Percentiles rank a stretch among this genome's conserved stretches.
Evolutionary conservation across 1,140 invertebrate genomes (phyloP).

Genomic region (Ladona fulva): DNA sequence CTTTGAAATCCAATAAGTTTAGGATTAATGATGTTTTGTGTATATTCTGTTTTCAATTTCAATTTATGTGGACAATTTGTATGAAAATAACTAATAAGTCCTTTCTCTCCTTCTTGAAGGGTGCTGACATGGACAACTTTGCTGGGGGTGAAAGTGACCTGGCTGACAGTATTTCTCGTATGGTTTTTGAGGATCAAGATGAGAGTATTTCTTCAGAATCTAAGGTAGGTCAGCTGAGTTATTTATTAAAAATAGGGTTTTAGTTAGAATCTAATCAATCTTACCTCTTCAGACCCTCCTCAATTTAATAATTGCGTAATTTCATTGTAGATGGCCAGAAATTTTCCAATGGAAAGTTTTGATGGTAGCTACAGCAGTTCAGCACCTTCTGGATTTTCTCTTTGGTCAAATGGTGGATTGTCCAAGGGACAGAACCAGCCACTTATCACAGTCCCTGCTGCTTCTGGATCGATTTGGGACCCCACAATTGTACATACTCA

Average conservation of each 20-base stretch:
- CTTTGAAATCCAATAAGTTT: no score
- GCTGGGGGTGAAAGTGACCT: not conserved
- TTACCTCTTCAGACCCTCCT: no score
- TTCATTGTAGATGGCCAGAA: not conserved
- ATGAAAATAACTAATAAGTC: no score
- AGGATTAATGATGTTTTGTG: no score
- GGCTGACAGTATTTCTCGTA: not conserved
- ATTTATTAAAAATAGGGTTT: no score
- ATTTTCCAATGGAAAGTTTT: slow-evolving; percentile 3
- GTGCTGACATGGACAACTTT: not conserved
- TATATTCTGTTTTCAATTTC: no score
- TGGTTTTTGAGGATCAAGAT: not conserved
- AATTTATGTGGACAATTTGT: no score
- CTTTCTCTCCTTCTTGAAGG: no score
- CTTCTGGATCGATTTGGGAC: not conserved
- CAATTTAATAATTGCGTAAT: not conserved
- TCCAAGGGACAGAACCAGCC: not conserved
- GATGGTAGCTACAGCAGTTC: not conserved
- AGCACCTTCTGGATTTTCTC: not conserved
- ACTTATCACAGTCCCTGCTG: not conserved
- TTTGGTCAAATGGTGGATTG: not conserved
- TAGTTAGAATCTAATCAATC: no score
- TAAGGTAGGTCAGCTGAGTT: not conserved
- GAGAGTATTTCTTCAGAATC: not conserved
- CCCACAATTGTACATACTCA: not conserved